Base-by-base conservation (phyloP, 37 sponge, comb jelly and placozoan genomes). In the Bolinopsis microptera region DNA sequence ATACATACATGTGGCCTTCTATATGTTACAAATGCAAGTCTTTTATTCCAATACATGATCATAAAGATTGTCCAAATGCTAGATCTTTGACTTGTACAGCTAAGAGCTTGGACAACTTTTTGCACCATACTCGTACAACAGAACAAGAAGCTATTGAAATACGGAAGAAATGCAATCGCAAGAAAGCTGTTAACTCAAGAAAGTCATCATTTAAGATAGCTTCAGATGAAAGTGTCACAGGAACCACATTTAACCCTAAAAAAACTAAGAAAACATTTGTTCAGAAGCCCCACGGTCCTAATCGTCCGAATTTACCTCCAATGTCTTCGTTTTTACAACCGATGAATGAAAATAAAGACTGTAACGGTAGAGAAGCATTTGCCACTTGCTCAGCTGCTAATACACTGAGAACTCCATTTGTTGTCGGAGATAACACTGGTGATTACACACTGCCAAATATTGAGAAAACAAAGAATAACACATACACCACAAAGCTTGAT, bases 31-130 rank as follows among this genome's bases (percentile, higher is more conserved):
- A 77, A 16, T 77, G 80, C 36, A 32, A 36, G 18, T 36, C 27
- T 5, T 32, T 77, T 35, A 34, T 77, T 32, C 80, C 80, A 21
- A 32, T 32, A 35, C 80, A 77, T 77, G 80, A 77, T 77, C 80
- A 27, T 77, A 36, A 13, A 35, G 33, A 32, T 32, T 77, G 80
- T 77, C 80, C 80, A 9, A 77, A 77, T 77, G 21, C 80, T 22
- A 77, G 5, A 35, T 31, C 37, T 22, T 77, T 32, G 28, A 27
- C 80, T 35, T 21, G 36, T 9, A 22, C 27, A 27, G 0, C 32
- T 8, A 35, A 16, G 0, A 77, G 35, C 1, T 2, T 77, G 1
- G 32, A 77, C 18, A 48, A 48, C 13, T 48, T 48, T 48, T 48
- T 13, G 61, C 5, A 48, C 61, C 13, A 48, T 13, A 48, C 13